phyloP scores from a whole-genome alignment of 2,797 vertebrate species.

The Rhinatrema bivittatum region DNA sequence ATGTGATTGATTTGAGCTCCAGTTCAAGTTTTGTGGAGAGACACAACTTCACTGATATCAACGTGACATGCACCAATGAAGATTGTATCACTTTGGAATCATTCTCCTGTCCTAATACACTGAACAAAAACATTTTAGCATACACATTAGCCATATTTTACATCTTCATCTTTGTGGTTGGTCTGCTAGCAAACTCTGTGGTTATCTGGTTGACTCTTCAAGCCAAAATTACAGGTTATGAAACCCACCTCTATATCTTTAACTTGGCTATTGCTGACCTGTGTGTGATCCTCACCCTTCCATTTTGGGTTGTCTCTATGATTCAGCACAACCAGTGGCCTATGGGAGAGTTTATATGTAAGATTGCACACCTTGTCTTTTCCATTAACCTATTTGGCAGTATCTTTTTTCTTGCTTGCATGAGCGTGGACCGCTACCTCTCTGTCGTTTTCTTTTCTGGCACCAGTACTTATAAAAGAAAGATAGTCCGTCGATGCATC shows the following conservation, averaged over 20 bases:
- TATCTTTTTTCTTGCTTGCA: constrained; percentile 92
- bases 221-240: constrained; percentile 74
- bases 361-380: constrained; percentile 84
- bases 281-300: constrained; percentile 83
- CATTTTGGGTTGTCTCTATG: constrained; percentile 85
- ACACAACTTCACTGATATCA: constrained; percentile 62
- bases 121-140: constrained; percentile 71
- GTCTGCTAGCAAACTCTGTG: constrained; percentile 79
- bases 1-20: constrained; percentile 56
- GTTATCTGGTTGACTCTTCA: constrained; percentile 91
- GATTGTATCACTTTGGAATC: constrained; percentile 68
- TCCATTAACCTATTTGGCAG: constrained; percentile 91
- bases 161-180: constrained; percentile 84
- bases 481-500: constrained; percentile 57
- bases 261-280: constrained; percentile 86
- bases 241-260: constrained; percentile 88
- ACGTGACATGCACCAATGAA: constrained; percentile 58
- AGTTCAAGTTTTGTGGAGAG: constrained; percentile 64
- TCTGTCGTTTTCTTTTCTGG: constrained; percentile 54
- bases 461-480: constrained; percentile 49
- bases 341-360: constrained; percentile 83
- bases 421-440: constrained; percentile 92
- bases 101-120: constrained; percentile 52
- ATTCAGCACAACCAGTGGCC: constrained; percentile 88
- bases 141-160: constrained; percentile 80